Conservation (phyloP, 1,140 invertebrate genomes). For the Orius insidiosus region DNA sequence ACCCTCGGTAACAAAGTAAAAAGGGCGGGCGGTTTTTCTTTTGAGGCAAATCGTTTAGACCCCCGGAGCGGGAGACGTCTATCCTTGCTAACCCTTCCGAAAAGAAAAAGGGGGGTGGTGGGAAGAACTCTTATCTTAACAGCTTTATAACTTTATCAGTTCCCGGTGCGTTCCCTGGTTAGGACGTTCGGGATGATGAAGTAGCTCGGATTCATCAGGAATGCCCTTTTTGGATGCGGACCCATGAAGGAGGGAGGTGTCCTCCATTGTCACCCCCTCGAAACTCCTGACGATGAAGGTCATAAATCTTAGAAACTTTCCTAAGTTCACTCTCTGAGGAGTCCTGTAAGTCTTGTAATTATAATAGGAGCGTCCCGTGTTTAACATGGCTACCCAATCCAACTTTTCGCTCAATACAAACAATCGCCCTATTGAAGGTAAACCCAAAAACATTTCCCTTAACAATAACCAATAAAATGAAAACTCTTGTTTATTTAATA, state of each 20-base stretch:
- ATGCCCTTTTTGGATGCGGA: neutral
- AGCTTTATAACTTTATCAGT: no score
- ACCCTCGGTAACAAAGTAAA: no score
- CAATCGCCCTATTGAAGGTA: no score
- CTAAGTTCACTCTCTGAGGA: neutral
- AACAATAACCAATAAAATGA: no score
- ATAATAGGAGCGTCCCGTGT: neutral
- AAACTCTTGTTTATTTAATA: no score
- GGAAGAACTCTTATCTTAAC: no score
- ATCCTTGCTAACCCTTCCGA: neutral
- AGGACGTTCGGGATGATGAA: neutral
- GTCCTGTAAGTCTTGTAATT: neutral
- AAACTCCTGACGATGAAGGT: slow-evolving; percentile 9
- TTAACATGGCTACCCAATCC: neutral
- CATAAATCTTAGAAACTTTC: slow-evolving; percentile 2
- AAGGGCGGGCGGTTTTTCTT: neutral
- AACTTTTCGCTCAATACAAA: no score
- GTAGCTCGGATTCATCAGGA: slow-evolving; percentile 1
- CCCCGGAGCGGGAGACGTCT: neutral
- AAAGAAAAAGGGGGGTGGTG: no score
- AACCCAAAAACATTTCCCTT: no score
- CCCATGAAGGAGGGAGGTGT: neutral
- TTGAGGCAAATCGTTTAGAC: neutral
- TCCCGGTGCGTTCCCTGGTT: no score
- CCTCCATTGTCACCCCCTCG: slow-evolving; percentile 2